A percentile compares a stretch with the other conserved stretches of the same genome.
Conservation (phyloP, 2,797 vertebrate genomes). For the Heteromormyrus szaboi region DNA sequence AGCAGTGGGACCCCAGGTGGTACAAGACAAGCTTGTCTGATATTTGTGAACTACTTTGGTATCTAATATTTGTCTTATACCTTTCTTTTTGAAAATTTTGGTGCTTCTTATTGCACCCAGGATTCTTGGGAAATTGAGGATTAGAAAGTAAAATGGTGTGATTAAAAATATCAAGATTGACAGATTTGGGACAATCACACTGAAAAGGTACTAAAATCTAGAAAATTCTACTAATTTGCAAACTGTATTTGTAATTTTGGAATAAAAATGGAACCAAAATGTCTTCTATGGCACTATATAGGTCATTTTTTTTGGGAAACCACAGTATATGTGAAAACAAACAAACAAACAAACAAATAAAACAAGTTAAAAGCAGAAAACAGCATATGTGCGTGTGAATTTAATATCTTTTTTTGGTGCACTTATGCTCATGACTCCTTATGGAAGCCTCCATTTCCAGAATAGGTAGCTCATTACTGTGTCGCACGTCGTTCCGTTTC, state of each 20-base stretch:
- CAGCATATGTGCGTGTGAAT: neutral
- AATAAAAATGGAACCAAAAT: neutral
- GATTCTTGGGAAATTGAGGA: neutral
- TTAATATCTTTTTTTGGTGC: neutral
- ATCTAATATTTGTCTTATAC: neutral
- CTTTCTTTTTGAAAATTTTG: neutral
- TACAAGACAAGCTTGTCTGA: neutral
- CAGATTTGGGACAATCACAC: neutral
- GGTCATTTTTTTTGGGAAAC: neutral
- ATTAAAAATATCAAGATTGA: neutral
- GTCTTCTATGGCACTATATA: neutral
- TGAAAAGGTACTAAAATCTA: neutral
- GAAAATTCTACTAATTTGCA: neutral
- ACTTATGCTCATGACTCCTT: neutral
- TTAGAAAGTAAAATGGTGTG: neutral
- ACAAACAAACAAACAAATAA: neutral
- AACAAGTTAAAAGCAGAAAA: neutral
- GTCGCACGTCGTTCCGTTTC: neutral
- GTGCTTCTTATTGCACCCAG: neutral
- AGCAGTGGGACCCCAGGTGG: neutral
- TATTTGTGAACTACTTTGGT: neutral
- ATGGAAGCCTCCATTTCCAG: neutral
- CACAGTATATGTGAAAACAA: neutral
- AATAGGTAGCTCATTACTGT: neutral
- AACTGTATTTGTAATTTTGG: neutral